Conservation (phyloP, 2,797 vertebrate species). For the Scyliorhinus canicula region DNA sequence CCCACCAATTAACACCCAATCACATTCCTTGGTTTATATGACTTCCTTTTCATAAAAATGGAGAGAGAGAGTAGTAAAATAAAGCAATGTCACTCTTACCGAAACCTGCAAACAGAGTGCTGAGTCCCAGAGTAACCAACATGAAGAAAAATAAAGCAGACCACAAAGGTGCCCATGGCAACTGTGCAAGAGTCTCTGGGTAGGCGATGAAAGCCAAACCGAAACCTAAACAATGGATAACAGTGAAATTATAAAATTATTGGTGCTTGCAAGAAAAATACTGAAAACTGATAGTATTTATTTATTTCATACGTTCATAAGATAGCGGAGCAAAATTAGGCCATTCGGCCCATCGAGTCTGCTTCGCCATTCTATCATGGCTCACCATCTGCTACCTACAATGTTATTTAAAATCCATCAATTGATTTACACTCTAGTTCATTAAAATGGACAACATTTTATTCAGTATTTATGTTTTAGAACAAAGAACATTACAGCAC, state of each 20-base stretch:
- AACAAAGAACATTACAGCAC: no score
- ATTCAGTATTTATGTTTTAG: no score
- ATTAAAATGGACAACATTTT: background rate
- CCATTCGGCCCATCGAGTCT: no score
- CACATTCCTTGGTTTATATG: background rate
- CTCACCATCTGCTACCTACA: no score
- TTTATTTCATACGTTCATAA: no score
- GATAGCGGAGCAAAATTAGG: no score
- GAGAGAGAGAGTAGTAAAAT: no score
- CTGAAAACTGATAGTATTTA: background rate
- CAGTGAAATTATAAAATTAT: background rate
- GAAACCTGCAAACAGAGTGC: slow-evolving; percentile 82
- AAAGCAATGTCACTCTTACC: slow-evolving; percentile 59
- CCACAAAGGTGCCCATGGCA: slow-evolving; percentile 84
- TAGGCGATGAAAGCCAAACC: slow-evolving; percentile 89
- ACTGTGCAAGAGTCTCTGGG: slow-evolving; percentile 78
- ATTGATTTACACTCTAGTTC: background rate
- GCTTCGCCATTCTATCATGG: no score
- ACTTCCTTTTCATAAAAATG: background rate
- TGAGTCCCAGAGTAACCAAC: slow-evolving; percentile 84
- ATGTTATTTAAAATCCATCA: background rate
- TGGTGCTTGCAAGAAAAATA: background rate
- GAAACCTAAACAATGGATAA: slow-evolving; percentile 66
- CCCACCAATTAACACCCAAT: background rate
- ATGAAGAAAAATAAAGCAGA: slow-evolving; percentile 92